Conservation (phyloP, 2,113 vertebrate species). For the Microcebus jonahi region DNA sequence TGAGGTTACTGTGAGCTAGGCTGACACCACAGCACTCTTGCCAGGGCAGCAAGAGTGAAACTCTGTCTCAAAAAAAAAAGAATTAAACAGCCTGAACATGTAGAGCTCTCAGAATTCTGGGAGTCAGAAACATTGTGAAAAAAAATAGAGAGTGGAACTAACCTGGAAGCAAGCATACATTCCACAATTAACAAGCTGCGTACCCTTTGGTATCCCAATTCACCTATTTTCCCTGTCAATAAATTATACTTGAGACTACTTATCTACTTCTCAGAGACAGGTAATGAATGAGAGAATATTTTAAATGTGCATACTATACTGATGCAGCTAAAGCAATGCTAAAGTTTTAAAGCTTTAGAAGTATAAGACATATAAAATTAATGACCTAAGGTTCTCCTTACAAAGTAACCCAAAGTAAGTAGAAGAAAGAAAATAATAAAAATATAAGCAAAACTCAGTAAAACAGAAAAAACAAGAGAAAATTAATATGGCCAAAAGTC, state of each 20-base stretch:
- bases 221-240: neutral
- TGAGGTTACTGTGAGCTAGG: too few relatives aligned
- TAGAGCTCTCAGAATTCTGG: neutral
- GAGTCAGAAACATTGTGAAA: neutral
- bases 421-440: too few relatives aligned
- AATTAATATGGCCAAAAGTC: too few relatives aligned
- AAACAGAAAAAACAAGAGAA: too few relatives aligned
- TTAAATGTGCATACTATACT: neutral
- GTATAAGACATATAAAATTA: neutral
- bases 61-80: too few relatives aligned
- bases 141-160: neutral
- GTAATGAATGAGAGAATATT: neutral
- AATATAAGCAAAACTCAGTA: too few relatives aligned
- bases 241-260: conserved; percentile 20
- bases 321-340: neutral
- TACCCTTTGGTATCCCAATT: neutral
- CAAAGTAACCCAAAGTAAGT: too few relatives aligned
- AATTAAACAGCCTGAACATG: neutral
- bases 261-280: neutral
- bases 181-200: neutral
- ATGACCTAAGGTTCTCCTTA: conserved; percentile 1
- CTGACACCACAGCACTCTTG: too few relatives aligned
- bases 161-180: neutral
- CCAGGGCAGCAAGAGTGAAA: too few relatives aligned
- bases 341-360: neutral